A percentile compares a stretch with the other conserved stretches of the same genome.
These are phyloP conservation scores for Drosophila tani DNA, from an alignment of 1,140 invertebrate species.

Conservation along the genomic window DNA sequence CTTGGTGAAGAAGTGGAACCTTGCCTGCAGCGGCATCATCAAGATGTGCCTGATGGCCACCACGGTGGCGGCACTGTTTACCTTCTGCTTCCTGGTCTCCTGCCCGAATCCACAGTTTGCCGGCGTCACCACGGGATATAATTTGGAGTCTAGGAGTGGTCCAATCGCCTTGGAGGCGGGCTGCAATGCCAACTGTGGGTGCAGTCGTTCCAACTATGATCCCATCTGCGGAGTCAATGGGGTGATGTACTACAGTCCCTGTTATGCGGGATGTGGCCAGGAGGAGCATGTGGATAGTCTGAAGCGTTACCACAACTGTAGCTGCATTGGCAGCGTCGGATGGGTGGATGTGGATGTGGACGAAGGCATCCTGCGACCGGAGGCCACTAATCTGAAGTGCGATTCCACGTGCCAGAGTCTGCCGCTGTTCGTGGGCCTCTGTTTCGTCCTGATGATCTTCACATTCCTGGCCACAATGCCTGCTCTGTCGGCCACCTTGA, in stretches of 20 bases:
- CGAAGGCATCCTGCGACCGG: conserved; percentile 2
- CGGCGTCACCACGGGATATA: conserved; percentile 89
- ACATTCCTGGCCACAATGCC: conserved; percentile 93
- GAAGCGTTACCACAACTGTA: conserved; percentile 86
- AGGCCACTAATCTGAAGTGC: conserved; percentile 86
- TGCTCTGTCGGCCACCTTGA: conserved; percentile 90
- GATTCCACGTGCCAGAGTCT: conserved; percentile 88
- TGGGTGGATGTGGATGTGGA: conserved; percentile 13
- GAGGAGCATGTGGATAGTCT: conserved; percentile 75
- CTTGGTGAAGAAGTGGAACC: conserved; percentile 90
- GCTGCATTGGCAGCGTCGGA: conserved; percentile 83
- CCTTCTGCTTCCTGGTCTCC: conserved; percentile 89
- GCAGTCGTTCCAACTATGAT: conserved; percentile 86
- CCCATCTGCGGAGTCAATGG: conserved; percentile 91
- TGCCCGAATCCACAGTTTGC: conserved; percentile 91
- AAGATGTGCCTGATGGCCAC: conserved; percentile 90
- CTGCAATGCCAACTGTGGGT: conserved; percentile 89
- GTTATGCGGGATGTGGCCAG: conserved; percentile 91
- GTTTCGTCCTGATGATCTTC: conserved; percentile 91
- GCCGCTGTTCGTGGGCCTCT: conserved; percentile 88
- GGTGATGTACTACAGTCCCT: conserved; percentile 93
- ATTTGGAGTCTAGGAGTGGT: conserved; percentile 1
- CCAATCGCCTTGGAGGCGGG: conserved; percentile 76
- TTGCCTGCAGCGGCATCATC: conserved; percentile 91
- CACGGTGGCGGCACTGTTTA: conserved; percentile 87